Evolutionary conservation across 2,797 vertebrate species (phyloP).

Genomic region (Acropternis orthonyx): DNA sequence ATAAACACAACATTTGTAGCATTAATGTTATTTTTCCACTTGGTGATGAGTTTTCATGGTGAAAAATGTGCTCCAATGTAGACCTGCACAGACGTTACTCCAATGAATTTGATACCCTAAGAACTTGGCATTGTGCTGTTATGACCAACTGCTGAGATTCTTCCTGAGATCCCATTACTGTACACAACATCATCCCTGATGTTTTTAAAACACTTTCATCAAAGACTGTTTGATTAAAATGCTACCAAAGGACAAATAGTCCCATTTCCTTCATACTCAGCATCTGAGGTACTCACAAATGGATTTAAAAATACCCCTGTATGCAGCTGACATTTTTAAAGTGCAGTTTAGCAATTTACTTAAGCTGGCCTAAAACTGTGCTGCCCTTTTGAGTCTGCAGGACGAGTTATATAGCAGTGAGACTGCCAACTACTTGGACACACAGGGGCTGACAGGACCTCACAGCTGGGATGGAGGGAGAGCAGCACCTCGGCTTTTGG

Average conservation of each 20-base stretch:
- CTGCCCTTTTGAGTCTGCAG: background rate
- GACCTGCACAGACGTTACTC: background rate
- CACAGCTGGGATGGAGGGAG: background rate
- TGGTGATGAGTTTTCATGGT: background rate
- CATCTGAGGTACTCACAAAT: background rate
- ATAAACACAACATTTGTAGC: background rate
- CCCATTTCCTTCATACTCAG: background rate
- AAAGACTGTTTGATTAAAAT: background rate
- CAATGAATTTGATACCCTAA: background rate
- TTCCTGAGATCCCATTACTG: background rate
- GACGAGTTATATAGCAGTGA: background rate
- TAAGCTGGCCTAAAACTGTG: background rate
- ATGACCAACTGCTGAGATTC: background rate
- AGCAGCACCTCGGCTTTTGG: background rate
- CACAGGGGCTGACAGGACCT: background rate
- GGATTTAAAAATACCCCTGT: background rate
- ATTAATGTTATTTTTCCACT: background rate
- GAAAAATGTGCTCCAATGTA: background rate
- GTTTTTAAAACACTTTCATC: background rate
- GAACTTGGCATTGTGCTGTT: background rate
- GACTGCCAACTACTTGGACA: background rate
- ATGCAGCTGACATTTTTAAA: constrained; percentile 8
- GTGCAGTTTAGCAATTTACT: background rate
- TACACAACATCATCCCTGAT: background rate
- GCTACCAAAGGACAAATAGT: background rate